Conservation (phyloP, 37 sponge, comb jelly and placozoan genomes). For the Geodia barretti region DNA sequence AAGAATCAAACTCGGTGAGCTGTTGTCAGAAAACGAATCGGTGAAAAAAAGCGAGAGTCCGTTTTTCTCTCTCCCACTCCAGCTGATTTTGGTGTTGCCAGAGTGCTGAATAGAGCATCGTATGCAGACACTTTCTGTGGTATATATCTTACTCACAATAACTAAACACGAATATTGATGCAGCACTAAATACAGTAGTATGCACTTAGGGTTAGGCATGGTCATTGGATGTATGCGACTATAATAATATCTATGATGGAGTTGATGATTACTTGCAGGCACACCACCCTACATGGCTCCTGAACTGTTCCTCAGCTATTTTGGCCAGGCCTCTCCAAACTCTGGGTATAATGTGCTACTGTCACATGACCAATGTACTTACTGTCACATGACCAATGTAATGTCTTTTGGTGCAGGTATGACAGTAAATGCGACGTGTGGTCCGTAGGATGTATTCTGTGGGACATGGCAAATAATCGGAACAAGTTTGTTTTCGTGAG, state of each 20-base stretch:
- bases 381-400: background rate
- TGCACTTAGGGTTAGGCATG: background rate
- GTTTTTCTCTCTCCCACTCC: background rate
- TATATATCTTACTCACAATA: no score
- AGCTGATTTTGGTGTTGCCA: conserved; percentile 93
- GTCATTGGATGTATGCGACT: no score
- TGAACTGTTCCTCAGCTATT: conserved; percentile 82
- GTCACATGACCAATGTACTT: no score
- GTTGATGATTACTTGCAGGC: no score
- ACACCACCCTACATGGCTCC: conserved; percentile 97
- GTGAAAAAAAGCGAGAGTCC: background rate
- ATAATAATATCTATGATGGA: no score
- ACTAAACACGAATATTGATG: no score
- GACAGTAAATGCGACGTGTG: conserved; percentile 90
- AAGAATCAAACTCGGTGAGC: conserved; percentile 76
- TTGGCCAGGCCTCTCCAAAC: conserved; percentile 6
- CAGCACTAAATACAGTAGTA: background rate
- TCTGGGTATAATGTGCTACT: background rate
- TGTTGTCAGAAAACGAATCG: background rate
- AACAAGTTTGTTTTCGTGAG: conserved; percentile 74
- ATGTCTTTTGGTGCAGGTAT: conserved; percentile 55
- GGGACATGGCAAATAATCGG: conserved; percentile 81
- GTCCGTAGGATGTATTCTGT: conserved; percentile 92
- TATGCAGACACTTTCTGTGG: conserved; percentile 83
- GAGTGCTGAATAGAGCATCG: conserved; percentile 38